phyloP scores from a whole-genome alignment of 2,797 vertebrate species.

The Synaphobranchus kaupii region DNA sequence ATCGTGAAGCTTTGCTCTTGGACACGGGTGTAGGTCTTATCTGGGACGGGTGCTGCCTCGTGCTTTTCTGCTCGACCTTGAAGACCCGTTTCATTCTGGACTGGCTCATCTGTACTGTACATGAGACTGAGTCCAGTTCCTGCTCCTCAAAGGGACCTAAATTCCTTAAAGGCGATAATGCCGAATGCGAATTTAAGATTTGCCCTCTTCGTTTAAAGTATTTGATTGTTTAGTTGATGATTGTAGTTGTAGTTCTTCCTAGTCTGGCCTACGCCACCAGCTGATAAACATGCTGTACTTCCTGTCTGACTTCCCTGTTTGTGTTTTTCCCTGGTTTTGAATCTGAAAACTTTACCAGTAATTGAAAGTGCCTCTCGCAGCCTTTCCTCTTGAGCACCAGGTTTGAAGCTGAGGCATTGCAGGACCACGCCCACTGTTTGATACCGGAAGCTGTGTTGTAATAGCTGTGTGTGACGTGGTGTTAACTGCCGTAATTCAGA shows the following conservation, averaged over 20 bases:
- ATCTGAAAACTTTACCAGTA: not conserved
- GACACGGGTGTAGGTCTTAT: not conserved
- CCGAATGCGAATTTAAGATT: not conserved
- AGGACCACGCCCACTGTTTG: not conserved
- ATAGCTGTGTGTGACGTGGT: slow-evolving; percentile 47
- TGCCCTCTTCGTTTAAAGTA: not conserved
- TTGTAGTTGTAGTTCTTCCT: slow-evolving; percentile 8
- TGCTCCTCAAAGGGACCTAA: not conserved
- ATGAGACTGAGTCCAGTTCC: not conserved
- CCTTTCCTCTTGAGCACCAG: not conserved
- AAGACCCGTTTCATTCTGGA: not conserved
- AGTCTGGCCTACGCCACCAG: slow-evolving; percentile 7
- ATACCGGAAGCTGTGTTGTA: slow-evolving; percentile 58
- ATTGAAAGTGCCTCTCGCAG: not conserved
- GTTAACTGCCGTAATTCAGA: too few relatives aligned
- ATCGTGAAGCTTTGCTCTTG: not conserved
- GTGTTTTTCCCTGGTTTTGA: not conserved
- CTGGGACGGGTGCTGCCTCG: not conserved
- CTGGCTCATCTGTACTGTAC: not conserved
- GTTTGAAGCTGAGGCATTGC: not conserved
- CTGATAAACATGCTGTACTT: slow-evolving; percentile 42
- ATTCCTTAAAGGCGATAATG: not conserved
- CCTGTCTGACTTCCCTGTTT: not conserved
- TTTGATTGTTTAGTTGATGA: not conserved
- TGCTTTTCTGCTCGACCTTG: not conserved